phyloP scores from a whole-genome alignment of 2,888 invertebrate genomes.

The Nomada fabriciana region DNA sequence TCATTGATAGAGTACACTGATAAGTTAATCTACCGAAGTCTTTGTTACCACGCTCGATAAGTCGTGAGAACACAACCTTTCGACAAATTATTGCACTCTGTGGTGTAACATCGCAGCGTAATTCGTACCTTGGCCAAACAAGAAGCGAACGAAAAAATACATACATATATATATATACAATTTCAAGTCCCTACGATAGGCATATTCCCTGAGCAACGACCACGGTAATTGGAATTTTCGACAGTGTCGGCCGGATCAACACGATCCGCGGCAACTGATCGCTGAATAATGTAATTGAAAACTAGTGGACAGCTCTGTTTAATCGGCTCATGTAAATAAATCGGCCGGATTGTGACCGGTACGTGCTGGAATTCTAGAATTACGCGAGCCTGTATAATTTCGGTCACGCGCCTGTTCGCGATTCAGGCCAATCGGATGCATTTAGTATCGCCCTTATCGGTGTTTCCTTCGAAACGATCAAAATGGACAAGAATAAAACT shows the following conservation, averaged over 20 bases:
- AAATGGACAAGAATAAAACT: conserved; percentile 23
- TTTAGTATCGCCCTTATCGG: conserved; percentile 49
- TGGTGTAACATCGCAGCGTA: too few species aligned
- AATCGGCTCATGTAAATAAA: conserved; percentile 68
- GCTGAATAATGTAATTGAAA: conserved; percentile 68
- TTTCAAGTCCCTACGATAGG: too few species aligned
- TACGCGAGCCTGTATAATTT: conserved; percentile 55
- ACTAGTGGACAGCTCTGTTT: conserved; percentile 54
- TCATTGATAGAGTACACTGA: too few species aligned
- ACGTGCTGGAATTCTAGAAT: conserved; percentile 48
- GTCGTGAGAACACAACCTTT: neutral
- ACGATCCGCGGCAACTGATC: conserved; percentile 37
- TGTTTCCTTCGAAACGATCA: conserved; percentile 36
- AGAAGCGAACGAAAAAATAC: neutral
- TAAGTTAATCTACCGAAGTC: too few species aligned
- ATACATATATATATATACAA: too few species aligned
- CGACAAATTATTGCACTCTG: neutral
- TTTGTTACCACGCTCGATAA: too few species aligned
- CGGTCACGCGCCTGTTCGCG: conserved; percentile 48
- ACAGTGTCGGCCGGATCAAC: conserved; percentile 14
- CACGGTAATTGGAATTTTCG: conserved; percentile 48
- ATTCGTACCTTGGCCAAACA: too few species aligned
- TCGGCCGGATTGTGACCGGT: conserved; percentile 41
- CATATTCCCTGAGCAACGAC: neutral
- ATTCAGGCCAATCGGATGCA: conserved; percentile 49